Evolutionary conservation across 2,797 vertebrate genomes (phyloP), one percentile per base, ranked within the genome.

Genomic region (Fistularia commersonii): DNA sequence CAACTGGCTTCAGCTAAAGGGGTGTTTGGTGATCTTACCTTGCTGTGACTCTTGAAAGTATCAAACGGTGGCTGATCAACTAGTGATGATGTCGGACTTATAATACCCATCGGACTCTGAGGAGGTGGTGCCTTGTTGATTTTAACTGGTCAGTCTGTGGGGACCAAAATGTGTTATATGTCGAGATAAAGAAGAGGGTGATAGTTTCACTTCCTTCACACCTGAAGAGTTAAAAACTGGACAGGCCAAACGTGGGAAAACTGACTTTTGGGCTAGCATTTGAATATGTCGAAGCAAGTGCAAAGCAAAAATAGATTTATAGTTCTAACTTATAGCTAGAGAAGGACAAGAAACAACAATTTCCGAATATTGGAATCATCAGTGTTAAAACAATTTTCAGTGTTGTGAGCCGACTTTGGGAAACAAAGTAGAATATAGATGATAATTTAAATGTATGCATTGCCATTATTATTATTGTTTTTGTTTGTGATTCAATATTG

Each of bases 1-100:
- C 32, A 31, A 31, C 6, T 41, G 9, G 6, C 11, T 11, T 11
- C 1, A 15, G 6, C 11, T 5, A 33, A 3, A 6, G 0, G 10
- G 15, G 5, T 7, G 35, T n/a, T 45, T 12, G n/a, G 6, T 3
- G 23, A 12, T 59, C 53, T 72, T 57, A 72, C 56, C 46, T 0
- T 50, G 35, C 47, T 8, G 11, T 31, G 15, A 7, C 3, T 15
- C 38, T 8, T 45, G 42, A 41, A 35, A 48, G 35, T n/a, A n/a
- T n/a, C n/a, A n/a, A n/a, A n/a, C 8, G 8, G 32, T 15, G 11
- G 64, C 8, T 54, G 61, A 12, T 32, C 6, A 35, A 13, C 31
- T 15, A 1, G 1, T 40, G 5, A 31, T 8, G 23, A 23, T 32
- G 9, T 39, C 13, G 47, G 32, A 14, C 32, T 13, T 6, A 11